phyloP scores from a whole-genome alignment of 2,797 vertebrate genomes.

The Amblyopsis hoosieri region DNA sequence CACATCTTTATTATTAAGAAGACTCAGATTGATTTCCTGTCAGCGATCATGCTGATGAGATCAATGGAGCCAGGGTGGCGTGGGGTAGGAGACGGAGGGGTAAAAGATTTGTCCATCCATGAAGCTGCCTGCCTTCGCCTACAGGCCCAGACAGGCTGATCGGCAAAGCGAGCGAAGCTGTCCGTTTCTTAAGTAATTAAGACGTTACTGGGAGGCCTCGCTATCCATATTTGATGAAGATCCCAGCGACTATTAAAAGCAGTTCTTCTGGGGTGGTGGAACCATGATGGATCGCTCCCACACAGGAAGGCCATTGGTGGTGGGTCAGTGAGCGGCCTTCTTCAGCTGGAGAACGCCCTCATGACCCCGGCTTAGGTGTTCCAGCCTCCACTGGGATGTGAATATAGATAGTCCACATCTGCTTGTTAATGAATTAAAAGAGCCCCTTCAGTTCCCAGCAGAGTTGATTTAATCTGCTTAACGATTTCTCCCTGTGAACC shows the following conservation, averaged over 20 bases:
- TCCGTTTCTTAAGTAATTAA: constrained; percentile 73
- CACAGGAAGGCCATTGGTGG: constrained; percentile 36
- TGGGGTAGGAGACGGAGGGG: constrained; percentile 40
- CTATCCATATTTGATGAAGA: constrained; percentile 80
- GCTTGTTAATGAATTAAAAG: constrained; percentile 78
- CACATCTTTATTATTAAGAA: constrained; percentile 77
- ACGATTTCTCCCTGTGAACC: constrained; percentile 66
- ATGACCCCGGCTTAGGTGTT: constrained; percentile 57
- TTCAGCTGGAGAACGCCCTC: constrained; percentile 53
- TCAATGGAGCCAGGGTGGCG: constrained; percentile 60
- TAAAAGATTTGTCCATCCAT: constrained; percentile 55
- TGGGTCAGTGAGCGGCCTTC: constrained; percentile 51
- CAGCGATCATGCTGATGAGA: constrained; percentile 66
- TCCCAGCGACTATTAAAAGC: constrained; percentile 66
- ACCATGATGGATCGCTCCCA: constrained; percentile 65
- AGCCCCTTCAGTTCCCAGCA: constrained; percentile 54
- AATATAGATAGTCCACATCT: constrained; percentile 68
- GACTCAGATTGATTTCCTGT: constrained; percentile 80
- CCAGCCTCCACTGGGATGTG: constrained; percentile 45
- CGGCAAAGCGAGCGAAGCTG: constrained; percentile 45
- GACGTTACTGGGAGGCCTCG: constrained; percentile 65
- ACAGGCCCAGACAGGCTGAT: constrained; percentile 41
- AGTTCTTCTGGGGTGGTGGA: constrained; percentile 38
- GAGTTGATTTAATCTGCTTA: constrained; percentile 74
- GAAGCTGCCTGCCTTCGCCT: constrained; percentile 44